Conservation (phyloP, 2,888 invertebrate species). For the Coelinius sp. region DNA sequence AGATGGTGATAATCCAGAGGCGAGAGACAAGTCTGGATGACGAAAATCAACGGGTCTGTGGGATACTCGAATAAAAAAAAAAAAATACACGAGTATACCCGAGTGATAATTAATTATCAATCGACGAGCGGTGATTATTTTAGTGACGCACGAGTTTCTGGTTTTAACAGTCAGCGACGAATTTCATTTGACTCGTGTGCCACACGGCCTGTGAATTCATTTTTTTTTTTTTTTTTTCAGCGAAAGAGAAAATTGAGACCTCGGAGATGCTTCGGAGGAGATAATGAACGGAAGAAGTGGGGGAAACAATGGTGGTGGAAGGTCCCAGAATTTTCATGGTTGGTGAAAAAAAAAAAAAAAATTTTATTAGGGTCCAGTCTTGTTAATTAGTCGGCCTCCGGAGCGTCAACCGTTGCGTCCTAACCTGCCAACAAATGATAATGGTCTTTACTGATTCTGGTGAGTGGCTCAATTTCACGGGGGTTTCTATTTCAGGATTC, state of each 20-base stretch:
- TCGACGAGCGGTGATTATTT: constrained; percentile 47
- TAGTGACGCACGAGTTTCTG: constrained; percentile 37
- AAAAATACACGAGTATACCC: not conserved
- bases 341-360: constrained; percentile 1
- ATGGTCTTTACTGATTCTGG: constrained; percentile 22
- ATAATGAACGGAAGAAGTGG: not conserved
- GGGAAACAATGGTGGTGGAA: not conserved
- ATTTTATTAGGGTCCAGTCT: constrained; percentile 30
- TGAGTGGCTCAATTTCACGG: constrained; percentile 19
- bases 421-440: constrained; percentile 42
- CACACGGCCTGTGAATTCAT: not conserved
- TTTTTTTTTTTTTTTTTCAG: constrained; percentile 24
- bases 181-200: not conserved
- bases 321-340: constrained; percentile 13
- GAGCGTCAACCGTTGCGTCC: constrained; percentile 20
- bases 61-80: not conserved
- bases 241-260: not conserved
- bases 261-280: not conserved
- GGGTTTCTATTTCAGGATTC: constrained; percentile 8
- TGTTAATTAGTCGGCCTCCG: constrained; percentile 46
- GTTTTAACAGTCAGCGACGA: not conserved
- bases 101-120: constrained; percentile 58
- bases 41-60: constrained; percentile 6
- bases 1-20: not conserved
- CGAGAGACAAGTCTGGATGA: constrained; percentile 15